These are phyloP conservation scores for Hippotragus niger DNA, from an alignment of 2,113 vertebrate genomes.

Conservation along the genomic window DNA sequence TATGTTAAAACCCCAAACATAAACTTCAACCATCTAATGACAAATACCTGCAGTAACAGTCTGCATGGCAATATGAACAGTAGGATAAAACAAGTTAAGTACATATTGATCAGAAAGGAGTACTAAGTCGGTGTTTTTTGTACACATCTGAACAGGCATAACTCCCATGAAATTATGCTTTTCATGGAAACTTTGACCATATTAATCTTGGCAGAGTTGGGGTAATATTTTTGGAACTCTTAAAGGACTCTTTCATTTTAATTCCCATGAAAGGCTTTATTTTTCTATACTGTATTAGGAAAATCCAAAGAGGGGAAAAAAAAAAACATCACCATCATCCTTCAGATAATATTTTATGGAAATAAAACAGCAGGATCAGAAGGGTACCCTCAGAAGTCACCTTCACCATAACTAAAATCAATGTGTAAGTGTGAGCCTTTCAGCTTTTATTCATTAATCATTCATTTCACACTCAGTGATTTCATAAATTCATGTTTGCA, in stretches of 20 bases:
- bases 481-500: neutral
- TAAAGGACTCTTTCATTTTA: constrained; percentile 57
- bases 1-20: neutral
- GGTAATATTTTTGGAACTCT: constrained; percentile 51
- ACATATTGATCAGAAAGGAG: neutral
- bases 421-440: neutral
- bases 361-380: neutral
- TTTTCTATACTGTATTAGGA: constrained; percentile 46
- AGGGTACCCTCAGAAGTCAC: neutral
- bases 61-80: neutral
- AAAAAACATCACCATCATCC: neutral
- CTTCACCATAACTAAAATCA: neutral
- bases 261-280: constrained; percentile 62
- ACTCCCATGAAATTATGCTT: constrained; percentile 56
- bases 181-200: constrained; percentile 58
- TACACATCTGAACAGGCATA: constrained; percentile 6
- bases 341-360: neutral
- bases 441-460: neutral
- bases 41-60: neutral
- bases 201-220: constrained; percentile 63
- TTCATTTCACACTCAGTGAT: constrained; percentile 1
- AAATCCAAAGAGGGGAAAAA: neutral
- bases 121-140: neutral
- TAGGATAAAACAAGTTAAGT: neutral
- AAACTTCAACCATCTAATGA: neutral